Conservation (phyloP, 2,113 vertebrate genomes). For the Erythrolamprus reginae region DNA sequence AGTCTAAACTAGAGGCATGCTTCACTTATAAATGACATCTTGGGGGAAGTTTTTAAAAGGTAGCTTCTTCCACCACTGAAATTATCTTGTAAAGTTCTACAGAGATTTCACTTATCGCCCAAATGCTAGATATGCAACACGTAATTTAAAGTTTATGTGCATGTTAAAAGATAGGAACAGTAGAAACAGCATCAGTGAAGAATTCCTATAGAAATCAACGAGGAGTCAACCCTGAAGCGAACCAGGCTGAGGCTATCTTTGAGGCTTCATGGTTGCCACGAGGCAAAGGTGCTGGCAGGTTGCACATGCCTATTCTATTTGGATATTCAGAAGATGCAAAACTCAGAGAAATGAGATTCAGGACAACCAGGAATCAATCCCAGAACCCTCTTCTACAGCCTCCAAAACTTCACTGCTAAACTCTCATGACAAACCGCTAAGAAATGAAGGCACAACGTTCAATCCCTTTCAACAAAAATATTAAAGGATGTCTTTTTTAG, state of each 20-base stretch:
- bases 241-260: no score
- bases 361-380: background rate
- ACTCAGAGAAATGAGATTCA: background rate
- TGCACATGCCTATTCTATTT: background rate
- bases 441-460: background rate
- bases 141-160: background rate
- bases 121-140: background rate
- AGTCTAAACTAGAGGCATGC: conserved; percentile 47
- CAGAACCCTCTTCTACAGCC: background rate
- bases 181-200: background rate
- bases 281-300: no score
- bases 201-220: background rate
- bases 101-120: background rate
- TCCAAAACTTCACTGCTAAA: background rate
- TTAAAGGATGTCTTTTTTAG: background rate
- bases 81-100: background rate
- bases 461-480: background rate
- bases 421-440: background rate
- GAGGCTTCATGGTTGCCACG: no score
- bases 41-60: background rate
- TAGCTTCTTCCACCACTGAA: background rate
- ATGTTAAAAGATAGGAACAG: background rate
- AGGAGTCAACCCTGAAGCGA: no score
- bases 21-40: background rate
- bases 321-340: background rate